Evolutionary conservation across 2,113 vertebrate species (phyloP).

Genomic region (Microcebus murinus): DNA sequence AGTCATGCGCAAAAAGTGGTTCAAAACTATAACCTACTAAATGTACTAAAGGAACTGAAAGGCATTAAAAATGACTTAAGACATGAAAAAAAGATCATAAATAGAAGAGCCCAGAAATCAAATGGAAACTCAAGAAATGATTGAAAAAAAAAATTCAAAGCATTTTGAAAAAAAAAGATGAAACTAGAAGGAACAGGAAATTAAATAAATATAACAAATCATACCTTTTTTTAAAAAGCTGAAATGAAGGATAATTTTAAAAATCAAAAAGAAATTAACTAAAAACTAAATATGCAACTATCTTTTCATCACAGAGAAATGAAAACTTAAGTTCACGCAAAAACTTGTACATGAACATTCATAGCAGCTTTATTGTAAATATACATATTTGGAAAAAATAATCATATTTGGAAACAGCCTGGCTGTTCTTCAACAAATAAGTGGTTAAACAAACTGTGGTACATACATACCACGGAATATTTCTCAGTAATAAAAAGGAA

Average conservation of each 20-base stretch:
- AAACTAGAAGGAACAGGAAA: not conserved
- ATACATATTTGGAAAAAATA: too few species aligned
- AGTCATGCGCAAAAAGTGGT: not conserved
- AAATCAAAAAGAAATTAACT: not conserved
- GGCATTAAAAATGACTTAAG: not conserved
- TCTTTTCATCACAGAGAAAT: not conserved
- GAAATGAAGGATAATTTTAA: not conserved
- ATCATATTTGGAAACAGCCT: too few species aligned
- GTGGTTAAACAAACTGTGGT: not conserved
- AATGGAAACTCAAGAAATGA: not conserved
- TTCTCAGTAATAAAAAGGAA: not conserved
- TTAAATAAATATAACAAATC: not conserved
- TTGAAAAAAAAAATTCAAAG: not conserved
- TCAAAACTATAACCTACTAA: not conserved
- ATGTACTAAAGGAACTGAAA: not conserved
- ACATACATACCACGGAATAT: not conserved
- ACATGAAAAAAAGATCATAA: not conserved
- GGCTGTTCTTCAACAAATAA: not conserved
- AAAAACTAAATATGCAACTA: not conserved
- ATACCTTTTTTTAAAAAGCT: not conserved
- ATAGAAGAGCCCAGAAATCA: not conserved
- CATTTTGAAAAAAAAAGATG: slow-evolving; percentile 4
- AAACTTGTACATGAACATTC: not conserved
- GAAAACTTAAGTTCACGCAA: not conserved
- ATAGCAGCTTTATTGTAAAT: not conserved